These are phyloP conservation scores for Phaedon cochleariae DNA, from an alignment of 2,888 invertebrate genomes.

Conservation along the genomic window DNA sequence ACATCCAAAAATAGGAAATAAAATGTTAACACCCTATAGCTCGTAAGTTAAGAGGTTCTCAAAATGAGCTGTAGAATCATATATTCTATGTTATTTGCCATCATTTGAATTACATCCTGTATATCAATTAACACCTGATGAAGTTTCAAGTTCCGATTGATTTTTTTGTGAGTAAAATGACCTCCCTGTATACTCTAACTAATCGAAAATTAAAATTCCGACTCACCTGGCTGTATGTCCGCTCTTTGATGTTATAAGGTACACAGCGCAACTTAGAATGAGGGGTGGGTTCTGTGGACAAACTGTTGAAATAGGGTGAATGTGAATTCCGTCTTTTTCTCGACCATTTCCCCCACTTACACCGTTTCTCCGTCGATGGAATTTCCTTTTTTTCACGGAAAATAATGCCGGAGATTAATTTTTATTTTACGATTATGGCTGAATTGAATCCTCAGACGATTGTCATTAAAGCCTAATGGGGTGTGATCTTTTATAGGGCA, in stretches of 20 bases:
- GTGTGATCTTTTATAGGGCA: not conserved
- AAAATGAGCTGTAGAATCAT: no score
- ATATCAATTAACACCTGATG: no score
- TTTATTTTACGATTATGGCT: constrained; percentile 31
- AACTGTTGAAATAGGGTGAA: constrained; percentile 25
- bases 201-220: not conserved
- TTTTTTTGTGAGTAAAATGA: no score
- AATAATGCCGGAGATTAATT: constrained; percentile 35
- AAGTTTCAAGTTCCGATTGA: no score
- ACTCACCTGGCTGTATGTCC: constrained; percentile 45
- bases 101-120: no score
- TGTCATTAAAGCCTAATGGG: constrained; percentile 7
- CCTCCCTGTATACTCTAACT: no score
- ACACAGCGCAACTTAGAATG: constrained; percentile 55
- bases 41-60: no score
- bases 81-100: no score
- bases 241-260: constrained; percentile 46
- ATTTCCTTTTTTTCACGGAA: constrained; percentile 30
- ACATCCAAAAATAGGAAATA: no score
- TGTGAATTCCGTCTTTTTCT: constrained; percentile 49
- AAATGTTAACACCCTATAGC: no score
- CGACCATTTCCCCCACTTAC: constrained; percentile 48
- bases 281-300: constrained; percentile 36
- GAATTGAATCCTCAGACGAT: not conserved
- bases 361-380: constrained; percentile 11